Conservation (phyloP, 2,888 invertebrate genomes). For the Oasisia sp. region DNA sequence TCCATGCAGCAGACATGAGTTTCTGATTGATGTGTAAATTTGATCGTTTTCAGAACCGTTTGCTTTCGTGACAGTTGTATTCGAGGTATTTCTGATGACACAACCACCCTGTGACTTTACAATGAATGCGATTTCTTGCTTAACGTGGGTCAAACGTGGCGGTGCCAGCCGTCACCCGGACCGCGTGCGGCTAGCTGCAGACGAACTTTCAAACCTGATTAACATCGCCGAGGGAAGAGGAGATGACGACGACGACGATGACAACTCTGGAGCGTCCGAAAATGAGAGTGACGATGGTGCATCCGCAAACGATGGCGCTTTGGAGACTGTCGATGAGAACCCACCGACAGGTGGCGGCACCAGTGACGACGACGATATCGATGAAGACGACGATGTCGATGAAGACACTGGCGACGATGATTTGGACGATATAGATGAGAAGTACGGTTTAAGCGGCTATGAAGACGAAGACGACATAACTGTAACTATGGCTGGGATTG, state of each 20-base stretch:
- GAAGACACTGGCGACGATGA: slow-evolving; percentile 63
- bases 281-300: slow-evolving; percentile 26
- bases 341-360: neutral
- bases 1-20: neutral
- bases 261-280: slow-evolving; percentile 23
- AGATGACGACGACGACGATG: slow-evolving; percentile 28
- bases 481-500: slow-evolving; percentile 56
- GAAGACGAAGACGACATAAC: slow-evolving; percentile 52
- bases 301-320: slow-evolving; percentile 18
- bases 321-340: slow-evolving; percentile 52
- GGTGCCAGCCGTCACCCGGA: slow-evolving; percentile 61
- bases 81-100: neutral
- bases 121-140: slow-evolving; percentile 61
- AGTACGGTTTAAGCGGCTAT: slow-evolving; percentile 69
- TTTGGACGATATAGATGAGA: slow-evolving; percentile 79
- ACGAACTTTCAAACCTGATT: slow-evolving; percentile 51
- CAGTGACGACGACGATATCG: no score
- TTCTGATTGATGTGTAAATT: neutral
- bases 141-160: slow-evolving; percentile 63
- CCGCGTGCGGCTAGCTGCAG: slow-evolving; percentile 48
- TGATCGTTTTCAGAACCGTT: neutral
- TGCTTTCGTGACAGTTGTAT: neutral
- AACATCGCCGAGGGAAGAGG: slow-evolving; percentile 27
- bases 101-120: neutral
- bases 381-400: slow-evolving; percentile 52